Evolutionary conservation across 2,888 invertebrate species (phyloP), one percentile per base, ranked within the genome.

Genomic region (Catotricha subobsoleta): DNA sequence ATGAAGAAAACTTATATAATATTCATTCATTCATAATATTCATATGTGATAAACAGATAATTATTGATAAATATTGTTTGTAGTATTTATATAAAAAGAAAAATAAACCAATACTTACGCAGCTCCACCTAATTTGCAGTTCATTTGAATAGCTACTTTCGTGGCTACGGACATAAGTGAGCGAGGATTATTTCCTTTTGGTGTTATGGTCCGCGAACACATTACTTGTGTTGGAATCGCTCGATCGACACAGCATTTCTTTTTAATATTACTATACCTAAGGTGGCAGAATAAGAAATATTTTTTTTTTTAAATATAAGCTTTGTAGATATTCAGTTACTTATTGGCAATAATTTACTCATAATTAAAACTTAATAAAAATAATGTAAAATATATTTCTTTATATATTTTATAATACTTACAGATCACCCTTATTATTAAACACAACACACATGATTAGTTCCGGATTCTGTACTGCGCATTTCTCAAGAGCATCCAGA

Each of bases 61-160:
- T n/a, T n/a, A n/a, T n/a, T n/a, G n/a, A n/a, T n/a, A n/a, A n/a
- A n/a, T n/a, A n/a, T n/a, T n/a, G n/a, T n/a, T n/a, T n/a, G n/a
- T n/a, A n/a, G 13, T 5, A 15, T 15, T 5, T 16, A 15, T 13
- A 9, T 31, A 3, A 15, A 13, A 15, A 31, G 4, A 15, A 15
- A 15, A 31, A 31, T 31, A 3, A 15, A 9, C 16, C 16, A 5
- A 13, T 5, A 15, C n/a, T n/a, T n/a, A n/a, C n/a, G n/a, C n/a
- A n/a, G n/a, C n/a, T n/a, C 92, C 94, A 16, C 91, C 91, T 27
- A 94, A 59, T 65, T 95, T 95, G 52, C 88, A 87, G 56, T 86
- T 87, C 49, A 97, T 72, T 56, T 97, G 95, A 13, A 95, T 81
- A 0, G 82, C 84, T 0, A 95, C 75, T 65, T 95, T 95, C 0